Evolutionary conservation across 2,888 invertebrate species (phyloP).

Genomic region (Quadroppia sp.): DNA sequence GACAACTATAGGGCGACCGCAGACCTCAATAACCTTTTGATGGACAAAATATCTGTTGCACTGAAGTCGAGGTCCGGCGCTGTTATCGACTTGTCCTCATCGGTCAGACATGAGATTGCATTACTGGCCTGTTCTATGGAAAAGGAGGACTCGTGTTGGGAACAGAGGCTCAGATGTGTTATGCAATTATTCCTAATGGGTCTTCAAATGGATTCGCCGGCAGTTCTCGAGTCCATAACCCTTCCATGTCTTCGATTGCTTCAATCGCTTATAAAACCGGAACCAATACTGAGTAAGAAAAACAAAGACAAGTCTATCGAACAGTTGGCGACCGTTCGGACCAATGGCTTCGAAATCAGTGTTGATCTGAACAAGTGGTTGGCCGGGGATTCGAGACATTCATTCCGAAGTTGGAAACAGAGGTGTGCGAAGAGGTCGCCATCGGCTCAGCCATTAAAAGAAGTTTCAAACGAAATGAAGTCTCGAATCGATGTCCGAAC

Average conservation of each 20-base stretch:
- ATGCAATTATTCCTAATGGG: conserved; percentile 80
- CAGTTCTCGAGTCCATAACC: conserved; percentile 83
- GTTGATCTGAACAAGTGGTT: conserved; percentile 72
- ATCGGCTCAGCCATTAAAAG: conserved; percentile 41
- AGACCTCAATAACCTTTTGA: conserved; percentile 74
- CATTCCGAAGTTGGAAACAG: conserved; percentile 68
- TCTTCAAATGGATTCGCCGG: conserved; percentile 61
- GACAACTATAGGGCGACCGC: conserved; percentile 78
- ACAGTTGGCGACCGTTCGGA: conserved; percentile 47
- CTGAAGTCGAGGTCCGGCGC: conserved; percentile 51
- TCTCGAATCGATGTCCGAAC: conserved; percentile 53
- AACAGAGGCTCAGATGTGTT: conserved; percentile 72
- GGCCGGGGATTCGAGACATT: conserved; percentile 64
- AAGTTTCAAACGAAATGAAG: conserved; percentile 46
- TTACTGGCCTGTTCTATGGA: conserved; percentile 80
- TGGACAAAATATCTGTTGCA: conserved; percentile 67
- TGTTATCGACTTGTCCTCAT: conserved; percentile 51
- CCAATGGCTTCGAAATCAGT: conserved; percentile 59
- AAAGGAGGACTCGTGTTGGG: conserved; percentile 93
- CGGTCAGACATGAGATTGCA: conserved; percentile 83
- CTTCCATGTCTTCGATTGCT: conserved; percentile 89
- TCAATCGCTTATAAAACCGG: conserved; percentile 65
- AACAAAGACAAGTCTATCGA: conserved; percentile 48
- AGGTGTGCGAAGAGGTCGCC: conserved; percentile 57
- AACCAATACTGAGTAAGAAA: conserved; percentile 48